Evolutionary conservation across 2,113 vertebrate genomes (phyloP).

Genomic region (Bombycilla garrulus): DNA sequence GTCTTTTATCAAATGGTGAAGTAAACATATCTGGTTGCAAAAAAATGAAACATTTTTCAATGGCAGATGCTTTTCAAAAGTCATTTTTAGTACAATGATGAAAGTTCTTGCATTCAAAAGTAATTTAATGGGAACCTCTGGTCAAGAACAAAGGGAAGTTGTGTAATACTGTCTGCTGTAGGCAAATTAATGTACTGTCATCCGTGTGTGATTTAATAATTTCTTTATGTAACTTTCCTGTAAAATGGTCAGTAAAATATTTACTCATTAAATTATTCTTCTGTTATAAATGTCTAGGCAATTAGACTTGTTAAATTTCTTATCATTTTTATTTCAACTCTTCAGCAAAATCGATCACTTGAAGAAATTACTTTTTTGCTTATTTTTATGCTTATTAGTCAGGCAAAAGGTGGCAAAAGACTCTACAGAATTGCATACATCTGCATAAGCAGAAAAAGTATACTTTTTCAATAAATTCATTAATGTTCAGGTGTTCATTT

Average conservation of each 20-base stretch:
- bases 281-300: neutral
- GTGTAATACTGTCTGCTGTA: neutral
- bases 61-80: slow-evolving; percentile 76
- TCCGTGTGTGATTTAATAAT: neutral
- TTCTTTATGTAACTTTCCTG: neutral
- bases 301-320: neutral
- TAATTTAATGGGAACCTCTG: slow-evolving; percentile 10
- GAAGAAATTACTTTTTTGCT: neutral
- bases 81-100: slow-evolving; percentile 70
- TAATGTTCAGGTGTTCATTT: slow-evolving; percentile 67
- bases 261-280: neutral
- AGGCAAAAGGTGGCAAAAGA: neutral
- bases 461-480: neutral
- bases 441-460: neutral
- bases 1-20: slow-evolving; percentile 76
- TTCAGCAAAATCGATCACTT: neutral
- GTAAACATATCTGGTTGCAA: slow-evolving; percentile 78
- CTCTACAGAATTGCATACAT: neutral
- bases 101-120: slow-evolving; percentile 67
- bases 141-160: slow-evolving; percentile 3
- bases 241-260: neutral
- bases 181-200: neutral
- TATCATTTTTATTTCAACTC: neutral
- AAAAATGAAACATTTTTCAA: slow-evolving; percentile 77
- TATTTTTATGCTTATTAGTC: neutral